phyloP scores from a whole-genome alignment of 2,113 vertebrate species.

The Genyomyrus donnyi region DNA sequence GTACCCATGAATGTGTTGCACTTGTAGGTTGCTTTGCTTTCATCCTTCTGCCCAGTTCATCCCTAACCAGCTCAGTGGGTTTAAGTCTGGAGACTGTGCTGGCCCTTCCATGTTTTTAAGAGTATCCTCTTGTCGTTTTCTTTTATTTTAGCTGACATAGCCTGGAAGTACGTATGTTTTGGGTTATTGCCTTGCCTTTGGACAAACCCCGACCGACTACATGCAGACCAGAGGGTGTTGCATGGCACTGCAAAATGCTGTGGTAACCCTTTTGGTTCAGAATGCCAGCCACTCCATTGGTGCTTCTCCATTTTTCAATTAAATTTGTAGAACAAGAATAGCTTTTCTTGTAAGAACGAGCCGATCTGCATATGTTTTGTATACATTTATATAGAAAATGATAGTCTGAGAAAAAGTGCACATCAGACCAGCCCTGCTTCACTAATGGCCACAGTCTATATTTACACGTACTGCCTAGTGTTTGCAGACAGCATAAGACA shows the following conservation, averaged over 20 bases:
- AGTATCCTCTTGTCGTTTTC: too few relatives aligned
- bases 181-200: too few relatives aligned
- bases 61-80: too few relatives aligned
- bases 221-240: too few relatives aligned
- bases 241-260: too few relatives aligned
- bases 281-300: not conserved
- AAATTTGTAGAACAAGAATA: not conserved
- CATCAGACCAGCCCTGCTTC: not conserved
- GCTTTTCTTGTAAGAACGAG: not conserved
- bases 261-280: not conserved
- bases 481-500: not conserved
- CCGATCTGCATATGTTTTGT: not conserved
- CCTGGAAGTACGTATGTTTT: too few relatives aligned
- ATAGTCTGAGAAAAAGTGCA: not conserved
- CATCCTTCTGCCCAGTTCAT: too few relatives aligned
- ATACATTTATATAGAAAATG: not conserved
- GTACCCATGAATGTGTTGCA: not conserved
- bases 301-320: not conserved
- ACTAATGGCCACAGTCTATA: not conserved
- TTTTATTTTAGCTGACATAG: too few relatives aligned
- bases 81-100: too few relatives aligned
- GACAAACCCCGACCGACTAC: too few relatives aligned
- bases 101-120: too few relatives aligned
- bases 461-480: not conserved
- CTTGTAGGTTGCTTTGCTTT: not conserved